Percentiles rank a stretch among this genome's conserved stretches.
Evolutionary conservation across 2,113 vertebrate species (phyloP).

Genomic region (Eretmochelys imbricata): DNA sequence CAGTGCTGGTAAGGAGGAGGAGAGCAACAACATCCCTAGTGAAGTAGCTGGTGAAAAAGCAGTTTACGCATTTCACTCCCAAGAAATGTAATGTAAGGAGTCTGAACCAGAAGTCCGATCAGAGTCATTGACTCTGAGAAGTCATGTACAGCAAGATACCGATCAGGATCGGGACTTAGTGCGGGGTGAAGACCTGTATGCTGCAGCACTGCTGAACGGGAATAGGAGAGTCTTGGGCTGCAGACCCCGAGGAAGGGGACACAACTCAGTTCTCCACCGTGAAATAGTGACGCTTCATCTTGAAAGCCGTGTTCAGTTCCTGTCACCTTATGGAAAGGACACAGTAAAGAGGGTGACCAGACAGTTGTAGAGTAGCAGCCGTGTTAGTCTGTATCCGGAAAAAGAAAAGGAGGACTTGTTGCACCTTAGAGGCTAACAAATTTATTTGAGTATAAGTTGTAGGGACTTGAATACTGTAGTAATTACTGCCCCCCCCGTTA

Average conservation of each 20-base stretch:
- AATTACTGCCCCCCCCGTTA: not conserved
- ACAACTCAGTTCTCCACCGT: too few species aligned
- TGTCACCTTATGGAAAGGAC: not conserved
- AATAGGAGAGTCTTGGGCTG: too few species aligned
- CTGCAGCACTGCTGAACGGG: too few species aligned
- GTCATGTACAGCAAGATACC: too few species aligned
- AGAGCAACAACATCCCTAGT: not conserved
- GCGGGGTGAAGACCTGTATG: too few species aligned
- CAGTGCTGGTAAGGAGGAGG: not conserved
- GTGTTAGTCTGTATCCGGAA: too few species aligned
- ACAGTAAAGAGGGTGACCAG: not conserved
- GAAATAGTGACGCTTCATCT: not conserved
- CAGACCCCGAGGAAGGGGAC: too few species aligned
- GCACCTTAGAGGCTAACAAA: too few species aligned
- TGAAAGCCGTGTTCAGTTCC: not conserved
- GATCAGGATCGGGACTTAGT: not conserved
- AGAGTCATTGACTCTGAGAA: not conserved
- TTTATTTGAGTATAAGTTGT: too few species aligned
- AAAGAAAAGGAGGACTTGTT: too few species aligned
- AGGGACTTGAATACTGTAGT: not conserved
- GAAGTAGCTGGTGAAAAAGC: not conserved
- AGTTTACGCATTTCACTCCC: not conserved
- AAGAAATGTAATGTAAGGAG: not conserved
- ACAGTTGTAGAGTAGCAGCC: not conserved
- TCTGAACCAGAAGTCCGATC: not conserved